Evolutionary conservation across 2,113 vertebrate species (phyloP).

Genomic region (Urocolius indicus): DNA sequence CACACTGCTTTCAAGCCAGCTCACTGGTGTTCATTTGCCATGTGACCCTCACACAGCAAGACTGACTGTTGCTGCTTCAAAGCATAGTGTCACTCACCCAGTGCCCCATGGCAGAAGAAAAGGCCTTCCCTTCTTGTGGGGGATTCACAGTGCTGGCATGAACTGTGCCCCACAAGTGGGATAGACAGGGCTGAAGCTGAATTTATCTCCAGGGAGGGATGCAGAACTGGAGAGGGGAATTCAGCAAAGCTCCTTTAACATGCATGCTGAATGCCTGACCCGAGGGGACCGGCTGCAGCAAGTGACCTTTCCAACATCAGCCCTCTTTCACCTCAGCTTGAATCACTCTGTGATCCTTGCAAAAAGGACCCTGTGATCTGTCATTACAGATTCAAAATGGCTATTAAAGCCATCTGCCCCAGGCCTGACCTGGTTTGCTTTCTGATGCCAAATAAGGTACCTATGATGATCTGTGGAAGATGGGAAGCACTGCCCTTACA

Average conservation of each 20-base stretch:
- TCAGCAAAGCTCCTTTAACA: slow-evolving; percentile 26
- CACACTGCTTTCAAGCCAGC: background rate
- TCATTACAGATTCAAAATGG: slow-evolving; percentile 13
- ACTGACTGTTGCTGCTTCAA: background rate
- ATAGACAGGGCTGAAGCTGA: background rate
- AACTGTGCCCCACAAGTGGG: background rate
- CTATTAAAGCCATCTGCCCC: background rate
- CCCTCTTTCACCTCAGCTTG: slow-evolving; percentile 18
- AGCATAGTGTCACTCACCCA: background rate
- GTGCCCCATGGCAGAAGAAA: background rate
- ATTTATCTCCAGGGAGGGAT: slow-evolving; percentile 29
- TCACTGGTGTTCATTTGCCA: background rate
- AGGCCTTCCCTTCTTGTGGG: background rate
- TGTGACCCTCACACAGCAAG: background rate
- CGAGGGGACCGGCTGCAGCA: background rate
- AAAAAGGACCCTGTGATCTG: slow-evolving; percentile 19
- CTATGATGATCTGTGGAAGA: background rate
- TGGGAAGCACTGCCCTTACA: background rate
- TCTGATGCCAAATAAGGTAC: background rate
- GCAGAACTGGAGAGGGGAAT: slow-evolving; percentile 4
- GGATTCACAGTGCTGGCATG: background rate
- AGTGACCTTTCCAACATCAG: slow-evolving; percentile 57
- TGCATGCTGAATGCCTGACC: slow-evolving; percentile 56
- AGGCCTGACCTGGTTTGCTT: background rate
- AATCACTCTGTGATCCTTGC: slow-evolving; percentile 36